Percentiles rank a stretch among this genome's conserved stretches.
Evolutionary conservation across 2,113 vertebrate genomes (phyloP).

Genomic region (Cyprinodon brontotheroides): DNA sequence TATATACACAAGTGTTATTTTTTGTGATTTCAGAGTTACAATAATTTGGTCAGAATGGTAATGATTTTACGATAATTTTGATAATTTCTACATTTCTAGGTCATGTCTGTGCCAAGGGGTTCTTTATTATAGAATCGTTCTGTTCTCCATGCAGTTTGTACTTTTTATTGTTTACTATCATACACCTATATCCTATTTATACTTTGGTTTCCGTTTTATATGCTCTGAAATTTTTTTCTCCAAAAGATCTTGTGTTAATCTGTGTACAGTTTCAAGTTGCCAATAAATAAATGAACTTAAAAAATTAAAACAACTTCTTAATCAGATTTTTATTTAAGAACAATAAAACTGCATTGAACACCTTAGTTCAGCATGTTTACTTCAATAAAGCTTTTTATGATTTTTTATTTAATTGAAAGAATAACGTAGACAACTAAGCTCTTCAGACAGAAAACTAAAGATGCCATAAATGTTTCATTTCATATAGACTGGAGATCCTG

Average conservation of each 20-base stretch:
- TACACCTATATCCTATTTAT: not conserved
- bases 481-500: not conserved
- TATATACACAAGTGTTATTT: too few relatives aligned
- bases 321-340: slow-evolving; percentile 29
- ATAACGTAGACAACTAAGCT: slow-evolving; percentile 25
- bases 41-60: too few relatives aligned
- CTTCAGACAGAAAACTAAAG: not conserved
- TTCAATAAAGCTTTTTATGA: not conserved
- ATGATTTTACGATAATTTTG: too few relatives aligned
- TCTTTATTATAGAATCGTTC: not conserved
- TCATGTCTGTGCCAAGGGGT: not conserved
- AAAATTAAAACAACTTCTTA: not conserved
- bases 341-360: slow-evolving; percentile 11
- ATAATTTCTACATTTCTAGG: too few relatives aligned
- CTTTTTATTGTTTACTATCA: not conserved
- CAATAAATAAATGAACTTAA: slow-evolving; percentile 21
- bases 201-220: slow-evolving; percentile 1
- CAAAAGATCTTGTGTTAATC: not conserved
- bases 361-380: not conserved
- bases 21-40: too few relatives aligned
- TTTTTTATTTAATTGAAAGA: slow-evolving; percentile 15
- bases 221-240: slow-evolving; percentile 3
- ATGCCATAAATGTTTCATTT: slow-evolving; percentile 26
- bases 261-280: slow-evolving; percentile 7
- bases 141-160: not conserved